Conservation (phyloP, 2,113 vertebrate genomes). For the Trachemys scripta region DNA sequence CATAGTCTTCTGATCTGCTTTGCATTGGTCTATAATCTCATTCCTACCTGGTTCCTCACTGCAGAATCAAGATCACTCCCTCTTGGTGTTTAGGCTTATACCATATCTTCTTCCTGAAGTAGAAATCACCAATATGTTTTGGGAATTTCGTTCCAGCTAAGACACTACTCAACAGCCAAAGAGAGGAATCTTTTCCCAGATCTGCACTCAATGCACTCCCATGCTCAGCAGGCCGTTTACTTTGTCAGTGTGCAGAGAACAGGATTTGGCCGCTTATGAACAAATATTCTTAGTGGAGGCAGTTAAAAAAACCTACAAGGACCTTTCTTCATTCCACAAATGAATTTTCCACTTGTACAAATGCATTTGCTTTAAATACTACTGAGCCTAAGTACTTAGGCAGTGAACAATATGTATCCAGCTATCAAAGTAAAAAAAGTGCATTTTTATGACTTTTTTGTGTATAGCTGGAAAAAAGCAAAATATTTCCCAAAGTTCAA, state of each 20-base stretch:
- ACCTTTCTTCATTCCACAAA: not conserved
- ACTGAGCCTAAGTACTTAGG: not conserved
- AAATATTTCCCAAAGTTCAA: not conserved
- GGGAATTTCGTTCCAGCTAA: not conserved
- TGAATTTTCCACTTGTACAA: not conserved
- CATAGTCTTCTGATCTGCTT: not conserved
- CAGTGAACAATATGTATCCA: not conserved
- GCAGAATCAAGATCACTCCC: not conserved
- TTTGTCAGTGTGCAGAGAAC: not conserved
- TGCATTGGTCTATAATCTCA: not conserved
- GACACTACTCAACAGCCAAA: not conserved
- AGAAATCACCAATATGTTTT: not conserved
- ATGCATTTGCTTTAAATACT: not conserved
- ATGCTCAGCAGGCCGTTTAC: not conserved
- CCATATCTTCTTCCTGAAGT: not conserved
- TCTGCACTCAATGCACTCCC: not conserved
- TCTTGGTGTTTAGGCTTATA: fast-evolving
- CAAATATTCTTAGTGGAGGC: not conserved
- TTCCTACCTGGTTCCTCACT: not conserved
- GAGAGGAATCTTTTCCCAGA: not conserved
- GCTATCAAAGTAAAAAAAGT: not conserved
- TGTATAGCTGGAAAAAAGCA: not conserved
- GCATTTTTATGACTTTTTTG: not conserved
- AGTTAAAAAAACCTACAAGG: not conserved
- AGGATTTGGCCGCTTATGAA: not conserved